Evolutionary conservation across 2,113 vertebrate species (phyloP).

Genomic region (Centrocercus urophasianus): DNA sequence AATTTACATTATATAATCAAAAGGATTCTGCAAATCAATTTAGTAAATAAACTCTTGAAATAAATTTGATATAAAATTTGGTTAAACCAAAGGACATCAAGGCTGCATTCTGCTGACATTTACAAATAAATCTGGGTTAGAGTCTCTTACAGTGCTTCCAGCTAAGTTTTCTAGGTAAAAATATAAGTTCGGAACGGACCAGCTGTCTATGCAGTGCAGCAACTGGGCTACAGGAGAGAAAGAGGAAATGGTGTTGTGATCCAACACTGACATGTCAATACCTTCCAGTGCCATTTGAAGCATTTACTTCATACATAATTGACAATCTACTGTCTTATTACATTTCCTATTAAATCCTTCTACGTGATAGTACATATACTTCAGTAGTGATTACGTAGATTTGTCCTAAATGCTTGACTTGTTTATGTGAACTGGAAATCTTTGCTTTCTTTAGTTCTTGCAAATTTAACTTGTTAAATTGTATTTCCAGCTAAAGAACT

Average conservation of each 20-base stretch:
- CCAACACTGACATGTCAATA: slow-evolving; percentile 29
- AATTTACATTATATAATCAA: neutral
- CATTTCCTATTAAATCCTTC: slow-evolving; percentile 25
- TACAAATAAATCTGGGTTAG: slow-evolving; percentile 11
- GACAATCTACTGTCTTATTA: slow-evolving; percentile 14
- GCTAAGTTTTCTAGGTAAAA: slow-evolving; percentile 31
- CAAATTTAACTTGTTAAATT: slow-evolving; percentile 58
- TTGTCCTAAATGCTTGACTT: slow-evolving; percentile 8
- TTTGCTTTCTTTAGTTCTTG: neutral
- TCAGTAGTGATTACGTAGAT: neutral
- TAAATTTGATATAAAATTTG: neutral
- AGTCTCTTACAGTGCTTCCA: slow-evolving; percentile 24
- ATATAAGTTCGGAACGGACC: slow-evolving; percentile 23
- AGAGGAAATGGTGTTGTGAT: slow-evolving; percentile 41
- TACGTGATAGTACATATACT: neutral
- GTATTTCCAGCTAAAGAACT: slow-evolving; percentile 89
- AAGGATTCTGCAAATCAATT: slow-evolving; percentile 18
- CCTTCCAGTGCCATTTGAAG: slow-evolving; percentile 43
- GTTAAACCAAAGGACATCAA: neutral
- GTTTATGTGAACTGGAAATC: neutral
- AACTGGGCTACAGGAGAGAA: slow-evolving; percentile 22
- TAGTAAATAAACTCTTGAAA: slow-evolving; percentile 17
- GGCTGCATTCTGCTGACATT: neutral
- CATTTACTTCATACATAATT: slow-evolving; percentile 25
- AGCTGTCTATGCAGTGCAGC: neutral